Evolutionary conservation across 2,888 invertebrate genomes (phyloP), one percentile per base, ranked within the genome.

Genomic region (Plebejus melissa): DNA sequence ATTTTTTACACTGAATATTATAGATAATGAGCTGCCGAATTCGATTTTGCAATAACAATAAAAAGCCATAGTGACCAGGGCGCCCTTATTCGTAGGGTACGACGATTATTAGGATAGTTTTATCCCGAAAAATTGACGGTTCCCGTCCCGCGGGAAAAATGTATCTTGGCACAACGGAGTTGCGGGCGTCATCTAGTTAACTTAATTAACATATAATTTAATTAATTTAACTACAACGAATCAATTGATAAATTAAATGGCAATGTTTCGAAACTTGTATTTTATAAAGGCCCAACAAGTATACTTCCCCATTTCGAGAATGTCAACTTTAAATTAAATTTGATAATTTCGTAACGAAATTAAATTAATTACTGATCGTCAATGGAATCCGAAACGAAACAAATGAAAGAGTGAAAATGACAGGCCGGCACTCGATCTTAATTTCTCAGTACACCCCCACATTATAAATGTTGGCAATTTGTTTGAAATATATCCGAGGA

Each of bases 381-480:
- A 65, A 4, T 36, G 65, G 32, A 65, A 36, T 65, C 32, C 13
- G 65, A 65, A 65, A 65, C 65, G 41, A 71, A 71, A 46, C 28
- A 46, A 50, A 72, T 32, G 13, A 72, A 71, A 72, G 46, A 28
- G 50, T 72, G 72, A 28, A 50, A 54, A 22, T 72, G 72, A 72
- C 72, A 72, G 72, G 16, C 46, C 32, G n/a, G 9, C 41, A 70
- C 70, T 70, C 41, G 72, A 72, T 72, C 72, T 50, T 54, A 72
- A 41, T 41, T 41, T 72, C 72, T 54, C 22, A 50, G 50, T 50
- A 72, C 70, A 41, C 13, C n/a, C 70, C 70, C 13, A 32, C 36
- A 54, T 72, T 28, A 54, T 72, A 32, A 50, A 72, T 72, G 50
- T 72, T 72, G 28, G 72, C 50, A 72, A 72, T 72, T 72, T 72